Conservation (phyloP, 2,888 invertebrate species). For the Papilio gigon region DNA sequence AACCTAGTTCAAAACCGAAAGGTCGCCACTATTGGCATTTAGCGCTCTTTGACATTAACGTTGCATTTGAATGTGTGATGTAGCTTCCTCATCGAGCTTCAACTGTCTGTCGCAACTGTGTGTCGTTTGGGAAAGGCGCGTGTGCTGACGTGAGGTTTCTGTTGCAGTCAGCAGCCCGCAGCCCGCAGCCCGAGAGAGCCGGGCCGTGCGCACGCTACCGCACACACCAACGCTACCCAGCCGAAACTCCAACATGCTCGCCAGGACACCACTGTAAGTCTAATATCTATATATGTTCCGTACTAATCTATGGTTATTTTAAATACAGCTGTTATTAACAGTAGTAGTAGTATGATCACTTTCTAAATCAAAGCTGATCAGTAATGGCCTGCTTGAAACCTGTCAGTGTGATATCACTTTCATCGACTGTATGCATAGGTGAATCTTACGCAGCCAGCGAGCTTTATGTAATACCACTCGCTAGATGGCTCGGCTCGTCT, state of each 20-base stretch:
- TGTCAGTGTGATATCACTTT: slow-evolving; percentile 63
- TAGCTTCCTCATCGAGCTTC: slow-evolving; percentile 80
- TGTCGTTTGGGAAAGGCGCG: slow-evolving; percentile 79
- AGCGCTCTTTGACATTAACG: slow-evolving; percentile 81
- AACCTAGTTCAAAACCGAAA: slow-evolving; percentile 75
- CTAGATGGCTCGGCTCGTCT: slow-evolving; percentile 46
- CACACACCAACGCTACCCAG: slow-evolving; percentile 50
- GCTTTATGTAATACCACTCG: slow-evolving; percentile 56
- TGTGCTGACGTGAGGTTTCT: slow-evolving; percentile 77
- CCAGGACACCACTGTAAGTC: slow-evolving; percentile 77
- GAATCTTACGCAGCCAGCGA: slow-evolving; percentile 49
- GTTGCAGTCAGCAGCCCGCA: slow-evolving; percentile 66
- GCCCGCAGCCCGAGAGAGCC: slow-evolving; percentile 62
- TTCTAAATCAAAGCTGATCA: slow-evolving; percentile 62
- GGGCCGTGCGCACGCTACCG: slow-evolving; percentile 60
- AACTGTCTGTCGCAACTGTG: slow-evolving; percentile 74
- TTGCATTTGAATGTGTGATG: slow-evolving; percentile 80
- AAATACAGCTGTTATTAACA: slow-evolving; percentile 32
- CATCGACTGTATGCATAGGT: slow-evolving; percentile 60
- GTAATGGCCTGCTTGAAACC: slow-evolving; percentile 51
- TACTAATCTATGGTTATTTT: slow-evolving; percentile 37
- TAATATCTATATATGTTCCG: slow-evolving; percentile 37
- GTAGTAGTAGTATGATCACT: slow-evolving; percentile 60
- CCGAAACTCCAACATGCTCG: slow-evolving; percentile 62
- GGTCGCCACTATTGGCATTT: slow-evolving; percentile 82